Conservation (phyloP, 2,113 vertebrate species). For the Notothenia rossii region DNA sequence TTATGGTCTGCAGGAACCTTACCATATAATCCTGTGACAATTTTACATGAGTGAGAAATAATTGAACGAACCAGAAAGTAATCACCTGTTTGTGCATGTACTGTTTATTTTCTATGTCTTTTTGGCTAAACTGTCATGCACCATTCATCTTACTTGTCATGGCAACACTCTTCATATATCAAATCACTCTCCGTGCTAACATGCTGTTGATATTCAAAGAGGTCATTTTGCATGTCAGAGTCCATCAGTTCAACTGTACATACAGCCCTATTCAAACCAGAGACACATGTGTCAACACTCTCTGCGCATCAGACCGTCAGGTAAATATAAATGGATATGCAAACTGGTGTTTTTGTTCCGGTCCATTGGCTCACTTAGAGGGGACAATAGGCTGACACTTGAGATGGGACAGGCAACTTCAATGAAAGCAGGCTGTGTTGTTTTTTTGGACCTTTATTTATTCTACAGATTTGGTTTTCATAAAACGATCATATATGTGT, state of each 20-base stretch:
- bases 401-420: conserved; percentile 5
- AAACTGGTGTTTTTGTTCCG: conserved; percentile 43
- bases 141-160: conserved; percentile 15
- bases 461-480: conserved; percentile 12
- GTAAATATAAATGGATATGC: conserved; percentile 56
- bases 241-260: conserved; percentile 23
- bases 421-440: conserved; percentile 8
- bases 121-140: conserved; percentile 38
- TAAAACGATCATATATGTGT: neutral
- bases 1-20: neutral
- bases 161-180: conserved; percentile 16
- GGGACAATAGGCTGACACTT: conserved; percentile 9
- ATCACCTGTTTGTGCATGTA: neutral
- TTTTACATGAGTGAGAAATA: neutral
- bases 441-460: neutral
- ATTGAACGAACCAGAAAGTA: neutral
- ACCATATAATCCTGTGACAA: neutral
- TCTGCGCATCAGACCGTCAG: conserved; percentile 5
- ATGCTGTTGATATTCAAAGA: conserved; percentile 57
- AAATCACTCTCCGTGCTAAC: conserved; percentile 17
- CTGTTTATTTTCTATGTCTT: neutral
- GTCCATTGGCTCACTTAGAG: conserved; percentile 8
- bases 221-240: conserved; percentile 28
- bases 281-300: conserved; percentile 7
- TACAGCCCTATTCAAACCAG: conserved; percentile 36